Conservation (phyloP, 2,797 vertebrate species). For the Ptychadena robeensis region DNA sequence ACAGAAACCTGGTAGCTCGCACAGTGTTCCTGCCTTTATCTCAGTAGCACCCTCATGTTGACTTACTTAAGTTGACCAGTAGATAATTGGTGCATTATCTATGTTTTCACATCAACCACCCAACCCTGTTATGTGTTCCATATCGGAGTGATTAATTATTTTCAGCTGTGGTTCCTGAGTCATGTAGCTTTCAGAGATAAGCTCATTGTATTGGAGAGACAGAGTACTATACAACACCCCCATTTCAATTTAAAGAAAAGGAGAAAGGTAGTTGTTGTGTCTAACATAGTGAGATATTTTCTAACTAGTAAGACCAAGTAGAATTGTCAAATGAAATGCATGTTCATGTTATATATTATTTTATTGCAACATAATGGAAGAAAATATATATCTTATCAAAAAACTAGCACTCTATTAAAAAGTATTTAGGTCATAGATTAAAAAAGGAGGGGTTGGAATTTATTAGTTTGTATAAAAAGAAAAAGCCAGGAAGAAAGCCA, state of each 20-base stretch:
- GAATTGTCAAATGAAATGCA: background rate
- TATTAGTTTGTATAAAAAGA: too few species aligned
- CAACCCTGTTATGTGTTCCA: slow-evolving; percentile 48
- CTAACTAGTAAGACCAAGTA: background rate
- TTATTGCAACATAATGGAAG: background rate
- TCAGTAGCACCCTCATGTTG: slow-evolving; percentile 36
- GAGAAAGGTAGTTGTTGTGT: background rate
- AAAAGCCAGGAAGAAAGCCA: too few species aligned
- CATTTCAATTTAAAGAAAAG: slow-evolving; percentile 2
- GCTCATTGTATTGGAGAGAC: slow-evolving; percentile 9
- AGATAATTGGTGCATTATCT: slow-evolving; percentile 47
- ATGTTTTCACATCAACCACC: slow-evolving; percentile 52
- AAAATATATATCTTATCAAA: too few species aligned
- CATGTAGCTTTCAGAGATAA: slow-evolving; percentile 40
- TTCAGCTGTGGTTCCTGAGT: slow-evolving; percentile 38
- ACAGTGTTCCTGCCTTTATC: slow-evolving; percentile 40
- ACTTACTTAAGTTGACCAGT: slow-evolving; percentile 41
- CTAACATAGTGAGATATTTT: background rate
- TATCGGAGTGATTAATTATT: slow-evolving; percentile 34
- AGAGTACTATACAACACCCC: slow-evolving; percentile 16
- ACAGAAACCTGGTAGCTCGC: slow-evolving; percentile 43
- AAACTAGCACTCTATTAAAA: background rate
- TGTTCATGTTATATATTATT: background rate
- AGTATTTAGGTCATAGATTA: background rate
- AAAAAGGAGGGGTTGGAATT: background rate